Conservation (phyloP, 2,888 invertebrate genomes). For the Criorhina ranunculi region DNA sequence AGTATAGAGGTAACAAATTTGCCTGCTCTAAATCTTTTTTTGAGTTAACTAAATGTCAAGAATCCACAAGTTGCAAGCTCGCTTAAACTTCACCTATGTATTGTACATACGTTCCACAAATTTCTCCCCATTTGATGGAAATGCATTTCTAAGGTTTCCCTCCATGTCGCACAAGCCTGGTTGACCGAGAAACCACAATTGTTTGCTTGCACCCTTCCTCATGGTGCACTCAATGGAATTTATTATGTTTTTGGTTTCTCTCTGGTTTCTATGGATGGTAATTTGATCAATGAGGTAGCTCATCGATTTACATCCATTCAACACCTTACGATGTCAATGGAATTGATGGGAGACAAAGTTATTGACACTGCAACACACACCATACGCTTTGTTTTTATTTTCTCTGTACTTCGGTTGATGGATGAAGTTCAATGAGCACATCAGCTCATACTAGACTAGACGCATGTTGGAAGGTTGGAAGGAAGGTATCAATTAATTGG, state of each 20-base stretch:
- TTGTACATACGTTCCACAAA: not conserved
- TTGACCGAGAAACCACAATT: slow-evolving; percentile 52
- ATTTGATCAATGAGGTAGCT: slow-evolving; percentile 63
- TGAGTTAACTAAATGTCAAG: not conserved
- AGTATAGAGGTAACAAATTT: too few species aligned
- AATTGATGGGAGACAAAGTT: slow-evolving; percentile 35
- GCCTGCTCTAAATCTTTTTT: too few species aligned
- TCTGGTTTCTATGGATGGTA: slow-evolving; percentile 12
- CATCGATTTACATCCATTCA: slow-evolving; percentile 64
- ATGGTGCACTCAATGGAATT: slow-evolving; percentile 41
- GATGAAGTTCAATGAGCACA: slow-evolving; percentile 62
- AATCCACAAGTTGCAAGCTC: not conserved
- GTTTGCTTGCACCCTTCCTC: slow-evolving; percentile 11
- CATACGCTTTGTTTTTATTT: slow-evolving; percentile 8
- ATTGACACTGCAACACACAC: slow-evolving; percentile 38
- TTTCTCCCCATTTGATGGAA: slow-evolving; percentile 7
- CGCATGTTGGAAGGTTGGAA: slow-evolving; percentile 28
- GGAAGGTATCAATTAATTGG: slow-evolving; percentile 37
- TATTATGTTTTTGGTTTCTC: slow-evolving; percentile 24
- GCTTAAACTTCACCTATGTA: not conserved
- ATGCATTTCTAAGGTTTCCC: slow-evolving; percentile 48
- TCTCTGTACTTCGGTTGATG: slow-evolving; percentile 2
- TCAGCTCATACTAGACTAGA: slow-evolving; percentile 17
- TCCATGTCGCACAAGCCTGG: slow-evolving; percentile 40
- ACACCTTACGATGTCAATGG: slow-evolving; percentile 67